Conservation (phyloP, 2,797 vertebrate genomes). For the Sciurus carolinensis region DNA sequence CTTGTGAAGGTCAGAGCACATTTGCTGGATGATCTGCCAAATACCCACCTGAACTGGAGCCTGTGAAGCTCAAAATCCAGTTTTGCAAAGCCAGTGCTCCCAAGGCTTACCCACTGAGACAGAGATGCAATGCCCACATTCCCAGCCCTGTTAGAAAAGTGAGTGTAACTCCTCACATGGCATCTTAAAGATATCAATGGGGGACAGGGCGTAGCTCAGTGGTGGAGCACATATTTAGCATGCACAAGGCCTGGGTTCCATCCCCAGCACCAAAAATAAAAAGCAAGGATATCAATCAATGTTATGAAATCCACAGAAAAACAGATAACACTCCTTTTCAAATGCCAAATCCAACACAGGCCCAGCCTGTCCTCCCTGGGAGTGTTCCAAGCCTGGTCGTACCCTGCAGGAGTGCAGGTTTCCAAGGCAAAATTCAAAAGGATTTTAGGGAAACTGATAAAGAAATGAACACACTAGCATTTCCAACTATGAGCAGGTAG, state of each 20-base stretch:
- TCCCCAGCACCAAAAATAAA: not conserved
- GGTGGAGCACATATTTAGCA: not conserved
- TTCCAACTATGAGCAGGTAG: no score
- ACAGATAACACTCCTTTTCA: not conserved
- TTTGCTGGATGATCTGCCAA: not conserved
- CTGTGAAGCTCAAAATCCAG: not conserved
- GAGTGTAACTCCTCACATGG: rapidly evolving
- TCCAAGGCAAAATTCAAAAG: no score
- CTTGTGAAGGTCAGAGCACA: not conserved
- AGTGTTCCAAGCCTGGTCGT: no score
- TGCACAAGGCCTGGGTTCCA: not conserved
- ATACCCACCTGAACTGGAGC: not conserved
- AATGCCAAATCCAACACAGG: not conserved
- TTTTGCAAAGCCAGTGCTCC: not conserved
- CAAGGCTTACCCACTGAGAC: not conserved
- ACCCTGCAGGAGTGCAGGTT: no score
- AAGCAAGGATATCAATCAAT: not conserved
- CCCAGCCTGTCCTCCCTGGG: no score
- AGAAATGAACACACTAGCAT: no score
- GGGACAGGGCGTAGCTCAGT: not conserved
- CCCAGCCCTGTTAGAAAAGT: not conserved
- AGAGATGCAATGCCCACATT: rapidly evolving
- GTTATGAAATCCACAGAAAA: conserved; percentile 27
- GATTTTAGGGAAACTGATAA: no score
- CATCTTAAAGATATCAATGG: not conserved